Evolutionary conservation across 2,888 invertebrate genomes (phyloP).

Genomic region (Agrypnus murinus): DNA sequence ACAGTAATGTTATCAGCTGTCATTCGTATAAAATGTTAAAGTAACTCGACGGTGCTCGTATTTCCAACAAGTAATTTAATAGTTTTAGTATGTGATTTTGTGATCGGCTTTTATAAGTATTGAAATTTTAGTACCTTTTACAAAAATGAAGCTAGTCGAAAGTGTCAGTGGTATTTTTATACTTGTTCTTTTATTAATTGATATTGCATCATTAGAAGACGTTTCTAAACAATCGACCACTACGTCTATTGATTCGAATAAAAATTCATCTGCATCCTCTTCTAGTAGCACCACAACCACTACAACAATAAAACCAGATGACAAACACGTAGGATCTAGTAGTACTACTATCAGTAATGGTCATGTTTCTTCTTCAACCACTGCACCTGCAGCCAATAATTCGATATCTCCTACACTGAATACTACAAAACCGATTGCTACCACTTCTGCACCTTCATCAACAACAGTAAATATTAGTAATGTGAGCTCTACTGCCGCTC

Average conservation of each 20-base stretch:
- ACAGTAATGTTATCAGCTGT: slow-evolving; percentile 10
- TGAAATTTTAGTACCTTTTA: not conserved
- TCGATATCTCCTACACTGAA: slow-evolving; percentile 29
- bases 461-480: slow-evolving; percentile 64
- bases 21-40: slow-evolving; percentile 17
- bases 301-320: slow-evolving; percentile 26
- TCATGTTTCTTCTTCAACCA: slow-evolving; percentile 26
- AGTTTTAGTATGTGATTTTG: not conserved
- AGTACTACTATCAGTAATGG: slow-evolving; percentile 12
- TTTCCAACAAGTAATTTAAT: not conserved
- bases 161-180: slow-evolving; percentile 5
- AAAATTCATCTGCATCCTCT: slow-evolving; percentile 17
- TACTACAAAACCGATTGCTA: not conserved
- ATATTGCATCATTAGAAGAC: slow-evolving; percentile 60
- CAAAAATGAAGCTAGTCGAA: slow-evolving; percentile 8
- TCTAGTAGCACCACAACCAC: slow-evolving; percentile 3
- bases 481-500: slow-evolving; percentile 71
- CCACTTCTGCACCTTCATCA: slow-evolving; percentile 15
- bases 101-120: not conserved
- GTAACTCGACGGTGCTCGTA: not conserved
- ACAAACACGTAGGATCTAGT: slow-evolving; percentile 8
- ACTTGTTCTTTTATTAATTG: slow-evolving; percentile 51
- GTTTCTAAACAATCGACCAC: slow-evolving; percentile 32
- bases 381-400: slow-evolving; percentile 13
- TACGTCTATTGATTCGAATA: not conserved